Conservation (phyloP, 2,797 vertebrate species). For the Cryptoprocta ferox region DNA sequence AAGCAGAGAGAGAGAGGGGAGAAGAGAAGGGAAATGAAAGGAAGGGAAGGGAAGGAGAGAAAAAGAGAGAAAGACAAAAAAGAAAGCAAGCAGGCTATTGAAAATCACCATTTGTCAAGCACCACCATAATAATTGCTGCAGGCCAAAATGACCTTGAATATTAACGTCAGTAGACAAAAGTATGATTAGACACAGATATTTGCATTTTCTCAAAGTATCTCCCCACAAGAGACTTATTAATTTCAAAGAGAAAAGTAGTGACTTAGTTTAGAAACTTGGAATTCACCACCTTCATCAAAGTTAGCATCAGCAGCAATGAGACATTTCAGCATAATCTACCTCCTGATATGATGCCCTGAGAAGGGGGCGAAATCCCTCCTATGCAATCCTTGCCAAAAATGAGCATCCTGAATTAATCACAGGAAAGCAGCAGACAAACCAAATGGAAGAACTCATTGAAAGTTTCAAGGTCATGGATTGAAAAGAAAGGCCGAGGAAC, state of each 20-base stretch:
- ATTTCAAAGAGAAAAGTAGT: not conserved
- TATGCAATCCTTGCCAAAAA: not conserved
- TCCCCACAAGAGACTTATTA: not conserved
- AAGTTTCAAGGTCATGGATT: not conserved
- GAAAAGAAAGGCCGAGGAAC: not conserved
- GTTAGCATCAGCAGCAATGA: not conserved
- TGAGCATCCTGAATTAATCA: not conserved
- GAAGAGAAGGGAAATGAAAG: too few relatives aligned
- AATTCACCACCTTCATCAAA: not conserved
- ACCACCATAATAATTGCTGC: not conserved
- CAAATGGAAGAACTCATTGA: not conserved
- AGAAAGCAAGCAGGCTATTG: not conserved
- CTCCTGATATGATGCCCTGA: not conserved
- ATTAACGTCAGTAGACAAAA: not conserved
- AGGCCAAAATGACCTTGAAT: not conserved
- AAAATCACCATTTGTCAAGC: not conserved
- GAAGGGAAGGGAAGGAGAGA: not conserved
- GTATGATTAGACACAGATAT: not conserved
- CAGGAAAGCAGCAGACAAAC: not conserved
- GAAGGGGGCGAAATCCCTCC: not conserved
- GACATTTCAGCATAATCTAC: not conserved
- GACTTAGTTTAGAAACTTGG: not conserved
- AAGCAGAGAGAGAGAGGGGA: too few relatives aligned
- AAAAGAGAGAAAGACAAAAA: not conserved
- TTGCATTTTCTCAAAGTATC: not conserved